These are phyloP conservation scores for Spea multiplicata DNA, from an alignment of 2,113 vertebrate genomes.

Conservation along the genomic window DNA sequence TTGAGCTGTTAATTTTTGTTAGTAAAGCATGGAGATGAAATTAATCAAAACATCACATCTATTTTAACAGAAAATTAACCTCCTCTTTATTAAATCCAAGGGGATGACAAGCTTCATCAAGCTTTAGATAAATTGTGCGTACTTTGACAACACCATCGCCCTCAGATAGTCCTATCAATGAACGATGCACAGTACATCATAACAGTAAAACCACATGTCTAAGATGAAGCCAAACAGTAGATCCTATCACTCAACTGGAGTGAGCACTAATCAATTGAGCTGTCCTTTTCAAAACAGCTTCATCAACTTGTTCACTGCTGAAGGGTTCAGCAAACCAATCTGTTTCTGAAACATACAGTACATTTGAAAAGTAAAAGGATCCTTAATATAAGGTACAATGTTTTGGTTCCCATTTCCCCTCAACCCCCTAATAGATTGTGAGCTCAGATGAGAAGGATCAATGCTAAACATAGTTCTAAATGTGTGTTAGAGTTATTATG, in stretches of 20 bases:
- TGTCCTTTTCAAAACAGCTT: background rate
- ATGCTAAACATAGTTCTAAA: too few species aligned
- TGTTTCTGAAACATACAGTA: background rate
- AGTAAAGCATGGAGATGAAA: conserved; percentile 24
- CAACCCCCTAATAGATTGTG: too few species aligned
- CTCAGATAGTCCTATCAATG: background rate
- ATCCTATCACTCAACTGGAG: background rate
- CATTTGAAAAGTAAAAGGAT: background rate
- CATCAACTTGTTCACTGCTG: background rate
- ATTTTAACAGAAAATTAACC: conserved; percentile 42
- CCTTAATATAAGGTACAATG: too few species aligned
- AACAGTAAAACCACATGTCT: background rate
- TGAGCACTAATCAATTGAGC: background rate
- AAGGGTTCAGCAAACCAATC: background rate
- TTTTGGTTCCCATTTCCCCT: too few species aligned
- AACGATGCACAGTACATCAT: background rate
- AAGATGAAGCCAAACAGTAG: conserved; percentile 3
- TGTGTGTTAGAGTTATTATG: too few species aligned
- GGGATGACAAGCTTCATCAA: conserved; percentile 31
- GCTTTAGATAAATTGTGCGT: conserved; percentile 13
- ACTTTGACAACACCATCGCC: background rate
- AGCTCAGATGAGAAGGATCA: too few species aligned
- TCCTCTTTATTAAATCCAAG: conserved; percentile 37
- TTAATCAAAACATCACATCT: conserved; percentile 36
- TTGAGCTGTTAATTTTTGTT: conserved; percentile 42